These are phyloP conservation scores for Pyxicephalus adspersus DNA, from an alignment of 2,113 vertebrate species.

Conservation along the genomic window DNA sequence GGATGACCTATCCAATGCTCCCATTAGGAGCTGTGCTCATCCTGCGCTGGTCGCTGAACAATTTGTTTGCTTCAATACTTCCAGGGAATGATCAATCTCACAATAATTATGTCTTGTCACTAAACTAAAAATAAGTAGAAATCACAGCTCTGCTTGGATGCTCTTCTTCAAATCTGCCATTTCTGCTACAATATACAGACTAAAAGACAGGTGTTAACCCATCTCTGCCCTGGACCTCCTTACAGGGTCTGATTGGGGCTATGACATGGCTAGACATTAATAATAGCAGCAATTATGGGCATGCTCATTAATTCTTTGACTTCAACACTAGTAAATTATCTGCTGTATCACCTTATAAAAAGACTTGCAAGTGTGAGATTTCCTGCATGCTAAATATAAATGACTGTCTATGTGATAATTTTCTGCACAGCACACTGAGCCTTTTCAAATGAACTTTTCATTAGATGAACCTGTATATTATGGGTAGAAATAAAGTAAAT, in stretches of 20 bases:
- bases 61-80: conserved; percentile 78
- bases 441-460: not conserved
- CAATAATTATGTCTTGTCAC: conserved; percentile 78
- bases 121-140: conserved; percentile 64
- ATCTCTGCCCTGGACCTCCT: not conserved
- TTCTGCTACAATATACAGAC: not conserved
- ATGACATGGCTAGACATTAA: conserved; percentile 1
- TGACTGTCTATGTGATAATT: not conserved
- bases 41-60: conserved; percentile 68
- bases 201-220: conserved; percentile 31
- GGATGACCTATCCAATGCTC: conserved; percentile 73
- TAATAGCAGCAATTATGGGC: conserved; percentile 6
- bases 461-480: conserved; percentile 6
- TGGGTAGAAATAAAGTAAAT: conserved; percentile 8
- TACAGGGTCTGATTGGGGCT: not conserved
- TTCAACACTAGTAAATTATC: conserved; percentile 1
- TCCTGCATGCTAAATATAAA: conserved; percentile 21
- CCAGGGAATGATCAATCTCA: conserved; percentile 72
- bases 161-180: conserved; percentile 55
- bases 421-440: not conserved
- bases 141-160: conserved; percentile 62
- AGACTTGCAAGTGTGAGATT: conserved; percentile 26
- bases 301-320: conserved; percentile 25
- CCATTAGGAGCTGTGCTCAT: conserved; percentile 73
- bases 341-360: conserved; percentile 28